Evolutionary conservation across 2,888 invertebrate genomes (phyloP).

Genomic region (Lochmaea capreae): DNA sequence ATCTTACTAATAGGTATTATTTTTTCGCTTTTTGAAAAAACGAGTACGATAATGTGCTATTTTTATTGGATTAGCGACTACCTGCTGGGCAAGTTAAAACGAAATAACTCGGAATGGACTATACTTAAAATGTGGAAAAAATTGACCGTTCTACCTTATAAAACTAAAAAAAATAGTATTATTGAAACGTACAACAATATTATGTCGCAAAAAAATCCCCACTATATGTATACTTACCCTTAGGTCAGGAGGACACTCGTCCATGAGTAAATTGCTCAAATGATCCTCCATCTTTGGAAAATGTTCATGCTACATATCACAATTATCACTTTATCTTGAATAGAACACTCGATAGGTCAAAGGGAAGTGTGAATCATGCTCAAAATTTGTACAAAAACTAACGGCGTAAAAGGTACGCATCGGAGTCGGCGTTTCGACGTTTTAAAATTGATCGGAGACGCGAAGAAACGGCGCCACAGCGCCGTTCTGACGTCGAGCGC

Average conservation of each 20-base stretch:
- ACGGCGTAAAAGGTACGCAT: constrained; percentile 14
- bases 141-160: too few species aligned
- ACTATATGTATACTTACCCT: constrained; percentile 51
- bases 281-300: constrained; percentile 56
- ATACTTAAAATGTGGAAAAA: too few species aligned
- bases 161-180: too few species aligned
- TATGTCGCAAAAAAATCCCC: too few species aligned
- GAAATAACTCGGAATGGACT: too few species aligned
- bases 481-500: constrained; percentile 57
- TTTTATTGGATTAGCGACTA: too few species aligned
- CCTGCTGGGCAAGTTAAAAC: too few species aligned
- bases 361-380: constrained; percentile 23
- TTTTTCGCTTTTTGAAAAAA: too few species aligned
- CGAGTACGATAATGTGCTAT: too few species aligned
- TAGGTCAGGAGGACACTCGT: constrained; percentile 61
- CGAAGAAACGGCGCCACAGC: constrained; percentile 48
- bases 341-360: constrained; percentile 2
- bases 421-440: constrained; percentile 38
- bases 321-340: constrained; percentile 14
- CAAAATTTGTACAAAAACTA: constrained; percentile 3
- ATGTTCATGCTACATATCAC: constrained; percentile 20
- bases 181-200: too few species aligned
- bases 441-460: constrained; percentile 50
- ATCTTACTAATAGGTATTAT: too few species aligned
- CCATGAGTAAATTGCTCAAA: constrained; percentile 58